Base-by-base conservation (phyloP, 2,797 vertebrate genomes). In the Crenuchus spilurus region DNA sequence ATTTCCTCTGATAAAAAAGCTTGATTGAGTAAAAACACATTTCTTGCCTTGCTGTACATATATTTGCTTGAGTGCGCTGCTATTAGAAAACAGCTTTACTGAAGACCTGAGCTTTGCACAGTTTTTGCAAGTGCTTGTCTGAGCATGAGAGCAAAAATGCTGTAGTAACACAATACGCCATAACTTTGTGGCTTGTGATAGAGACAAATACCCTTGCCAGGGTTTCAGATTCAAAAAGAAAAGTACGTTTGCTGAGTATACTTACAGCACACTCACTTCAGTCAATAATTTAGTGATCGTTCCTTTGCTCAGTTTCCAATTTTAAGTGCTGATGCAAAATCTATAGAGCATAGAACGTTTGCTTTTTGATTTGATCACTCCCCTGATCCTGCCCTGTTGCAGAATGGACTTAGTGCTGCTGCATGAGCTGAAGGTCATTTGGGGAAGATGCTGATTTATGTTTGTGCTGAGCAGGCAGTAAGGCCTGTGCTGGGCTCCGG, bases 381-480 rank as follows among this genome's bases (percentile, higher is more conserved):
- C n/a, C 44, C 42, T 37, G 42, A 37, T 72, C 24, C 63, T 16
- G 35, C 54, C 33, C 71, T 52, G 35, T 73, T 61, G 44, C 58
- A 64, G 35, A 70, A 44, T 66, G 41, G 31, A 61, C 10, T 33
- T 22, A 67, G 63, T 65, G 24, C 39, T 70, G 66, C 48, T 28
- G 48, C 57, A 55, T 57, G 70, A 62, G 52, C 63, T 77, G 75
- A 61, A 72, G 58, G 41, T 68, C 68, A 65, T 74, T 66, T 39
- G 51, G 57, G 67, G 54, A 80, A 75, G 72, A 78, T 55, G 65
- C 72, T 35, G 63, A 58, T 70, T 54, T 65, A 72, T 64, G 46
- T 70, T 82, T 75, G 72, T 80, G 75, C 81, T 93, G 90, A 93
- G 91, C 90, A 89, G 91, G 91, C 91, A 89, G 87, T 85, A 84